These are phyloP conservation scores for Leucoraja ocellata DNA, from an alignment of 2,797 vertebrate species.

Conservation along the genomic window DNA sequence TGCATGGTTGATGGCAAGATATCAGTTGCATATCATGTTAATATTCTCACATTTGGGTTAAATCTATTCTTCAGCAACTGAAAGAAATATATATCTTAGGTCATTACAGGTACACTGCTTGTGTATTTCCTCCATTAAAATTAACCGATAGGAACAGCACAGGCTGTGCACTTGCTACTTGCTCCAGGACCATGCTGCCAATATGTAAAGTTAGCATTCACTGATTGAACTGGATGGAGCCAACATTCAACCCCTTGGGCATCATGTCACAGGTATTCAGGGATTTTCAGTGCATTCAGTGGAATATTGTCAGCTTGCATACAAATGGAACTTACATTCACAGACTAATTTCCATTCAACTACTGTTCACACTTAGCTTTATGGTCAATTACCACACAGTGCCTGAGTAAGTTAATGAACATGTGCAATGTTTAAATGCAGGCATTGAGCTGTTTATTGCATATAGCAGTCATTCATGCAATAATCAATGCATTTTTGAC, in stretches of 20 bases:
- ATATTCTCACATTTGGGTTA: background rate
- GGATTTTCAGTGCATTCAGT: background rate
- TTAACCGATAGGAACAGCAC: background rate
- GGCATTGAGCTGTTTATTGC: background rate
- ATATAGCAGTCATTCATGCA: background rate
- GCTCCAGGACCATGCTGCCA: background rate
- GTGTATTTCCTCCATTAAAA: background rate
- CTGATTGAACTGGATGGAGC: background rate
- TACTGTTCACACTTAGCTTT: no score
- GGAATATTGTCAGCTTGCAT: background rate
- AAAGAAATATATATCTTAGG: background rate
- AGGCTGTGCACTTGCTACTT: background rate
- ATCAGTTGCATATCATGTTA: background rate
- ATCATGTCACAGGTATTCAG: background rate
- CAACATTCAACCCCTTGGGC: background rate
- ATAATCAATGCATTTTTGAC: background rate
- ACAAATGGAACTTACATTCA: background rate
- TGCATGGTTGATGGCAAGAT: background rate
- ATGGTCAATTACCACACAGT: background rate
- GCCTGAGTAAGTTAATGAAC: background rate
- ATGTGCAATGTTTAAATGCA: background rate
- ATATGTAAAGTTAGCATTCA: background rate
- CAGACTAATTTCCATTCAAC: no score
- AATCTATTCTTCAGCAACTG: background rate
- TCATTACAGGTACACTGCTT: background rate